phyloP scores from a whole-genome alignment of 2,797 vertebrate species.

The Lepilemur ruficaudatus region DNA sequence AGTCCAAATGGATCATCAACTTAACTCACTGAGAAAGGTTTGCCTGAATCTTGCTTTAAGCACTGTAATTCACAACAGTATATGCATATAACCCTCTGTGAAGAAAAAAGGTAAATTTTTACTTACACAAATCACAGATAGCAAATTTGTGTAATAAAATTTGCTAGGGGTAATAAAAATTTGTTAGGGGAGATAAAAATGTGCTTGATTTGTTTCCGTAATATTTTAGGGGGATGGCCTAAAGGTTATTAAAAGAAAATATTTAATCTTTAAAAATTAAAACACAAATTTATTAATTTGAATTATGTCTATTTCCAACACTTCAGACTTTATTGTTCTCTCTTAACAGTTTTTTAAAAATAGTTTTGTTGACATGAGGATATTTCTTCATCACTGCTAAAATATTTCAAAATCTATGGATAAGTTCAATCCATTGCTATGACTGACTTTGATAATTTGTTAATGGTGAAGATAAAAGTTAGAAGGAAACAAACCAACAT shows the following conservation, averaged over 20 bases:
- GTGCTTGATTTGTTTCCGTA: not conserved
- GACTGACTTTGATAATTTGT: not conserved
- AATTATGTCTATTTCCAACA: not conserved
- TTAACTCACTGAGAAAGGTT: constrained; percentile 18
- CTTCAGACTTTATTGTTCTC: not conserved
- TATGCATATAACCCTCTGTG: not conserved
- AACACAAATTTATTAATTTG: not conserved
- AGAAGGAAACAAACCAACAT: constrained; percentile 34
- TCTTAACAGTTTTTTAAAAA: constrained; percentile 7
- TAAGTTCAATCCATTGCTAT: not conserved
- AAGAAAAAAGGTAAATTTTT: not conserved
- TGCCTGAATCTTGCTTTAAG: constrained; percentile 27
- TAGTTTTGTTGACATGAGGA: not conserved
- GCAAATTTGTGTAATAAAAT: not conserved
- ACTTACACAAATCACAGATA: not conserved
- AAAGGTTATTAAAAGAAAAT: not conserved
- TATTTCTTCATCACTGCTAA: not conserved
- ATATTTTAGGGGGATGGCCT: not conserved
- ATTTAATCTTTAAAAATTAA: constrained; percentile 20
- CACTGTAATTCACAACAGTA: not conserved
- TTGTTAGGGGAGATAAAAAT: constrained; percentile 1
- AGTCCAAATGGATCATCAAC: not conserved
- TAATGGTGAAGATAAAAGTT: not conserved
- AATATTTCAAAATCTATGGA: not conserved
- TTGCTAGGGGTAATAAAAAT: not conserved